These are phyloP conservation scores for Eurypyga helias DNA, from an alignment of 2,113 vertebrate species.

Conservation along the genomic window DNA sequence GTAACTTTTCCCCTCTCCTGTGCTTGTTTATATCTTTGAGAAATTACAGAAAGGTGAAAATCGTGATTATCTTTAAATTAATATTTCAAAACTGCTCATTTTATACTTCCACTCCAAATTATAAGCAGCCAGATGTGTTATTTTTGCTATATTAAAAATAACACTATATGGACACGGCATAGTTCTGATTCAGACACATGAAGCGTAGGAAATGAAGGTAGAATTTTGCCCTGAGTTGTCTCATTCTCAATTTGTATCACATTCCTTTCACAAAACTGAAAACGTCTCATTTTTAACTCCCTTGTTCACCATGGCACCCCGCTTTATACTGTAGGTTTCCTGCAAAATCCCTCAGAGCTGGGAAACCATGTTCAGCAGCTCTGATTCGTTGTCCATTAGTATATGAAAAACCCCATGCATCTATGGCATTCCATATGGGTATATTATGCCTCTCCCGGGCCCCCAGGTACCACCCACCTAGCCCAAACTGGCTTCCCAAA, in stretches of 20 bases:
- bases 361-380: neutral
- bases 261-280: neutral
- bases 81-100: neutral
- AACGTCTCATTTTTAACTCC: neutral
- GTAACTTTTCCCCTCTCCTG: neutral
- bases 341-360: neutral
- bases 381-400: neutral
- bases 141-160: neutral
- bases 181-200: neutral
- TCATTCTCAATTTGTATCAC: neutral
- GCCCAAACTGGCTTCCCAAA: neutral
- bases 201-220: neutral
- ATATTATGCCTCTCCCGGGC: neutral
- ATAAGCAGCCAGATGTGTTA: neutral
- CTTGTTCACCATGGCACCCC: neutral
- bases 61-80: neutral
- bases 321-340: neutral
- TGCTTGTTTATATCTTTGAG: neutral
- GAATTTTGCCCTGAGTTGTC: neutral
- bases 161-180: neutral
- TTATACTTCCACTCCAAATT: neutral
- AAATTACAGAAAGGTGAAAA: neutral
- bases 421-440: neutral
- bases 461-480: neutral
- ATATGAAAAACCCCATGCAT: neutral